A percentile compares a stretch with the other conserved stretches of the same genome.
Evolutionary conservation across 2,797 vertebrate genomes (phyloP).

Genomic region (Halcyon leucocephala): DNA sequence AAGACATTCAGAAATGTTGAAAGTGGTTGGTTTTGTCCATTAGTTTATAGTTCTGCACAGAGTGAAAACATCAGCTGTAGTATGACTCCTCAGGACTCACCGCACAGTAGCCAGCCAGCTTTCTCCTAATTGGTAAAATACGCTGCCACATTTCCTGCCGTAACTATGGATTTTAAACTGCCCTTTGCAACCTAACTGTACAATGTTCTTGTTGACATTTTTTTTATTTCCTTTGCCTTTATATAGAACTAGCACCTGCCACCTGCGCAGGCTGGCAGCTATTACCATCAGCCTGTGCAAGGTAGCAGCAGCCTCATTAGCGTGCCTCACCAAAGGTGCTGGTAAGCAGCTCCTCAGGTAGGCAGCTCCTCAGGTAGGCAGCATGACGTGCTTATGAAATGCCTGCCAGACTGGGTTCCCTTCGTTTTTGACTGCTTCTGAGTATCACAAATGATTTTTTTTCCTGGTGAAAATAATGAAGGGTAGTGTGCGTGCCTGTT

Average conservation of each 20-base stretch:
- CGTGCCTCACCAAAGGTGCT: background rate
- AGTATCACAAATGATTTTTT: background rate
- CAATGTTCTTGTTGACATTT: background rate
- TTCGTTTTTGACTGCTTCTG: background rate
- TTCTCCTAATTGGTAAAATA: background rate
- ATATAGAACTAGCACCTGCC: background rate
- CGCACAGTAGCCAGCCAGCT: background rate
- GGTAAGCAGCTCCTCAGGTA: background rate
- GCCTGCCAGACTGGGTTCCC: background rate
- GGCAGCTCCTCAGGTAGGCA: background rate
- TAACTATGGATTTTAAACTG: background rate
- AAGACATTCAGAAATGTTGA: background rate
- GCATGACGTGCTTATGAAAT: background rate
- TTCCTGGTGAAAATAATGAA: background rate
- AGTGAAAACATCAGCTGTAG: background rate
- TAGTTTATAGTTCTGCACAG: background rate
- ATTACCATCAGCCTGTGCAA: background rate
- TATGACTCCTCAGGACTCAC: background rate
- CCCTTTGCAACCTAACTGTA: background rate
- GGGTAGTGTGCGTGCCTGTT: background rate
- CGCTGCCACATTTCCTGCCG: background rate
- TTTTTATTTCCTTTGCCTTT: background rate
- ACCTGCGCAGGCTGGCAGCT: background rate
- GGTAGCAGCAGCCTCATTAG: conserved; percentile 13
- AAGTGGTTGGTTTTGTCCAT: background rate